phyloP scores from a whole-genome alignment of 1,140 invertebrate genomes.

The Lepidurus apus region DNA sequence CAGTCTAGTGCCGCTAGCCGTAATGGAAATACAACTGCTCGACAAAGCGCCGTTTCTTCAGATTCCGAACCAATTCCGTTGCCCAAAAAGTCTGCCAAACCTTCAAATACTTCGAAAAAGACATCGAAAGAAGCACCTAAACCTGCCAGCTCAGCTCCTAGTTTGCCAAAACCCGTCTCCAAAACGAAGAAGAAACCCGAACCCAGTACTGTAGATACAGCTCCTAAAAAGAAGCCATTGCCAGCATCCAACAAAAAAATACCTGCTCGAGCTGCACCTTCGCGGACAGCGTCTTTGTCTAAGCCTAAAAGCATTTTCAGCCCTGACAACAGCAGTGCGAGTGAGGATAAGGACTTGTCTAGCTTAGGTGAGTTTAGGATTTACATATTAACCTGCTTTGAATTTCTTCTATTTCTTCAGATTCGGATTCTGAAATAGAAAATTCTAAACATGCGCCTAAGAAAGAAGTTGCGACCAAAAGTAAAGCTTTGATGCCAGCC shows the following conservation, averaged over 20 bases:
- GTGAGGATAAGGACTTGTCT: constrained; percentile 47
- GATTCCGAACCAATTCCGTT: constrained; percentile 31
- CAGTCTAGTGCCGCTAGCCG: not conserved
- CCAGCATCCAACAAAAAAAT: constrained; percentile 40
- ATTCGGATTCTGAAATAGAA: constrained; percentile 30
- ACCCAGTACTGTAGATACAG: not conserved
- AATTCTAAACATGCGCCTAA: not conserved
- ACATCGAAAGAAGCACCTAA: constrained; percentile 27
- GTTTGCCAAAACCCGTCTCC: not conserved
- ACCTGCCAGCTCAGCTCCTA: not conserved
- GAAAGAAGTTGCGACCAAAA: constrained; percentile 29
- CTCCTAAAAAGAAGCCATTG: constrained; percentile 36
- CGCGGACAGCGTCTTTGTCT: constrained; percentile 49
- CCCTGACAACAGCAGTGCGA: constrained; percentile 72
- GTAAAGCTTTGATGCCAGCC: not conserved
- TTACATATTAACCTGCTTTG: not conserved
- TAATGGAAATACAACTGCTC: not conserved
- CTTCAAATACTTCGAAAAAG: constrained; percentile 25
- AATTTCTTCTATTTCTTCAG: not conserved
- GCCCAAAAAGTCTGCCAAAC: constrained; percentile 33
- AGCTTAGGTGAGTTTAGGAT: constrained; percentile 14
- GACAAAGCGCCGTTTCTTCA: not conserved
- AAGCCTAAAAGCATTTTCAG: constrained; percentile 78
- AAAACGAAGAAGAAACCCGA: not conserved
- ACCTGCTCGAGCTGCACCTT: constrained; percentile 43